phyloP scores from a whole-genome alignment of 2,113 vertebrate species.

The Oncorhynchus tshawytscha region DNA sequence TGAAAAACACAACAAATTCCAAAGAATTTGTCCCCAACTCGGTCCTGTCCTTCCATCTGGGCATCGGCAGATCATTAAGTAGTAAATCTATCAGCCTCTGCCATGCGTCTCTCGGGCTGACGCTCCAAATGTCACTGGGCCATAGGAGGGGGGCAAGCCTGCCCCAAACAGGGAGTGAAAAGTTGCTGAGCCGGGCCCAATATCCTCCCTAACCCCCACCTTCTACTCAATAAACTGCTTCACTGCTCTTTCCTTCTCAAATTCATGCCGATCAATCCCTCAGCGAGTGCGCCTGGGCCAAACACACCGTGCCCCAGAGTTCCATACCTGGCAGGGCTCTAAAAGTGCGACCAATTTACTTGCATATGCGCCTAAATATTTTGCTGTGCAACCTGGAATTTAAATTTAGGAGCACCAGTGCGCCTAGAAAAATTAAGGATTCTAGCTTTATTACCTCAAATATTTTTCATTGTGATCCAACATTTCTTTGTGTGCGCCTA shows the following conservation, averaged over 20 bases:
- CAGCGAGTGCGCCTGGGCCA: slow-evolving; percentile 20
- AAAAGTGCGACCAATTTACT: too few species aligned
- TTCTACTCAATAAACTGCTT: slow-evolving; percentile 21
- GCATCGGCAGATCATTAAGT: slow-evolving; percentile 18
- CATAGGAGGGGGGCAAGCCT: neutral
- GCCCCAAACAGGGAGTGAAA: slow-evolving; percentile 8
- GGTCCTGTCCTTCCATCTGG: slow-evolving; percentile 4
- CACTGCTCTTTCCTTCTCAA: slow-evolving; percentile 4
- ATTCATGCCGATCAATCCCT: slow-evolving; percentile 28
- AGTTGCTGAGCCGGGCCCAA: slow-evolving; percentile 29
- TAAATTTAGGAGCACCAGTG: too few species aligned
- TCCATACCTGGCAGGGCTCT: slow-evolving; percentile 23
- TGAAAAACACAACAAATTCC: neutral
- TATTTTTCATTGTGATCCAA: too few species aligned
- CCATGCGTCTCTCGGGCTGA: slow-evolving; percentile 7
- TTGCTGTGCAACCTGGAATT: too few species aligned
- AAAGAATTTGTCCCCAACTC: neutral
- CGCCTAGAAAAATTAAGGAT: too few species aligned
- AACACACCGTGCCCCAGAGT: slow-evolving; percentile 20
- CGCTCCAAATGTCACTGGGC: neutral
- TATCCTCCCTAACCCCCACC: neutral
- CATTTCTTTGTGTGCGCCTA: too few species aligned
- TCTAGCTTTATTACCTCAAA: too few species aligned
- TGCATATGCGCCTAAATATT: too few species aligned
- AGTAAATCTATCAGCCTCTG: slow-evolving; percentile 16